Evolutionary conservation across 1,140 invertebrate species (phyloP).

Genomic region (Colletes latitarsis): DNA sequence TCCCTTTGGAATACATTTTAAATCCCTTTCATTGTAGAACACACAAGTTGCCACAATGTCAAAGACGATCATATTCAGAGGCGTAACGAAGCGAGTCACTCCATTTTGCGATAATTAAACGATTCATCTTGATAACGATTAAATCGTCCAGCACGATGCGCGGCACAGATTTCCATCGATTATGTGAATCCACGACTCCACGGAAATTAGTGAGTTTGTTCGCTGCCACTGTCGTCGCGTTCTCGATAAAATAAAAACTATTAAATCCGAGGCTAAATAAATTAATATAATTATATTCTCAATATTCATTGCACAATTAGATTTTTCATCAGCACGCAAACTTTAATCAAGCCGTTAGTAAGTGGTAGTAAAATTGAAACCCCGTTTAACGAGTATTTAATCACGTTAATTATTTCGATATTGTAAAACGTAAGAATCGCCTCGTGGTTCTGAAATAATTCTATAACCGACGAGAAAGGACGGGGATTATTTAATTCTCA

Average conservation of each 20-base stretch:
- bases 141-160: background rate
- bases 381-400: background rate
- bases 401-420: background rate
- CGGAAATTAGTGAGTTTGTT: conserved; percentile 8
- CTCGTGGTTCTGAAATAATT: background rate
- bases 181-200: conserved; percentile 29
- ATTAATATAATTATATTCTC: too few relatives aligned
- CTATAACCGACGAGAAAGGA: background rate
- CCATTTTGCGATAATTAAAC: conserved; percentile 34
- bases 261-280: background rate
- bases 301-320: too few relatives aligned
- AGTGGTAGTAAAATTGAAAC: background rate
- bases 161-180: conserved; percentile 13
- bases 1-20: background rate
- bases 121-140: conserved; percentile 37
- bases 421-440: background rate
- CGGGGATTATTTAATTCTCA: too few relatives aligned
- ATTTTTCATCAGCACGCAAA: too few relatives aligned
- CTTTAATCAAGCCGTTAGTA: background rate
- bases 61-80: conserved; percentile 1
- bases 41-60: too few relatives aligned
- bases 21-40: background rate
- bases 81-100: background rate
- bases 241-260: too few relatives aligned
- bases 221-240: background rate